Evolutionary conservation across 2,797 vertebrate species (phyloP).

Genomic region (Hypotaenidia okinawae): DNA sequence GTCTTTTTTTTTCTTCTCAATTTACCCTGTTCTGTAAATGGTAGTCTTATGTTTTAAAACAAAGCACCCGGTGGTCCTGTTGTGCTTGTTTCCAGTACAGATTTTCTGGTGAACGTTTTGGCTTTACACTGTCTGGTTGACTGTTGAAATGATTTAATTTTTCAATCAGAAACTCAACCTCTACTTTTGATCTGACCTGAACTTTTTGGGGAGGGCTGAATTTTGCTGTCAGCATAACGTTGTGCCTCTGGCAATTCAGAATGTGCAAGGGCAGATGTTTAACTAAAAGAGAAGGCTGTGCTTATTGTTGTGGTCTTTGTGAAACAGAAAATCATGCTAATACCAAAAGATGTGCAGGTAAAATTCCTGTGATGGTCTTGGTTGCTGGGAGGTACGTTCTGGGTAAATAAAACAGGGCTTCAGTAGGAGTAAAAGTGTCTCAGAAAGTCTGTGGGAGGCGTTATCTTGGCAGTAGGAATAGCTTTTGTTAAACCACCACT

Average conservation of each 20-base stretch:
- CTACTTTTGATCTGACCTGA: background rate
- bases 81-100: background rate
- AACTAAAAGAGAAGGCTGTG: background rate
- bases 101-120: background rate
- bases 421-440: background rate
- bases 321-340: background rate
- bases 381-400: background rate
- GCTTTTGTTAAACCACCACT: rapidly evolving
- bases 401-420: background rate
- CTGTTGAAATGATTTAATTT: background rate
- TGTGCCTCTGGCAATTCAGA: background rate
- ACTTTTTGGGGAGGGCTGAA: background rate
- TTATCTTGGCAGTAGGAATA: background rate
- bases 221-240: background rate
- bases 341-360: background rate
- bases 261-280: background rate
- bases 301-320: background rate
- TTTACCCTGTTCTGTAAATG: background rate
- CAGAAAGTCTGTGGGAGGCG: background rate
- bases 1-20: background rate
- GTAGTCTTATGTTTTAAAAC: background rate
- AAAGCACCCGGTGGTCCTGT: background rate
- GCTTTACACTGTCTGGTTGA: background rate
- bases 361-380: background rate
- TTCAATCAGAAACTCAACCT: background rate